phyloP scores from a whole-genome alignment of 2,888 invertebrate species.

The Lepidonotus clava region DNA sequence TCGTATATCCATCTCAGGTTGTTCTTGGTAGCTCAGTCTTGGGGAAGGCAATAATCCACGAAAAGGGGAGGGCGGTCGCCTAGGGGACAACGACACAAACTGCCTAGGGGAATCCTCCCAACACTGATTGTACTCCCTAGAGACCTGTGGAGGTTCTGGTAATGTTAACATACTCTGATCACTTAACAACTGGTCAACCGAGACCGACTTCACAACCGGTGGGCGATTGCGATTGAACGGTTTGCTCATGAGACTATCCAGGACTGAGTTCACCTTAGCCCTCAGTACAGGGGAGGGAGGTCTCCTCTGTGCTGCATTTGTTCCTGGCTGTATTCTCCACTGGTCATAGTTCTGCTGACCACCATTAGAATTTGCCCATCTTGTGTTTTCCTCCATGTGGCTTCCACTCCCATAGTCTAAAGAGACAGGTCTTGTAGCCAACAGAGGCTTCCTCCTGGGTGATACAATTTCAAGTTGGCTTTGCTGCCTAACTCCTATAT shows the following conservation, averaged over 20 bases:
- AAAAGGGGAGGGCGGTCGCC: not conserved
- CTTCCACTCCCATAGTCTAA: not conserved
- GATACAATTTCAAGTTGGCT: not conserved
- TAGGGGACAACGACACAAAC: too few relatives aligned
- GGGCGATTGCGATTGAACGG: not conserved
- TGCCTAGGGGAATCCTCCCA: too few relatives aligned
- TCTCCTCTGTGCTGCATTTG: not conserved
- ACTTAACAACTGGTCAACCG: not conserved
- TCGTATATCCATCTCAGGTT: not conserved
- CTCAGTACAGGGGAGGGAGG: conserved; percentile 26
- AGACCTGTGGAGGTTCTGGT: too few relatives aligned
- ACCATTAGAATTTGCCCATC: not conserved
- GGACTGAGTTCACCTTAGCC: conserved; percentile 34
- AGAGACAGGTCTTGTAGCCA: not conserved
- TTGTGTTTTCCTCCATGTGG: not conserved
- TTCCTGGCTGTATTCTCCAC: not conserved
- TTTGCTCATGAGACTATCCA: not conserved
- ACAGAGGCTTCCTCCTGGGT: not conserved
- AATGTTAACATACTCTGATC: not conserved
- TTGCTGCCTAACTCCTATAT: too few relatives aligned
- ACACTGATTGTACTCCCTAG: too few relatives aligned
- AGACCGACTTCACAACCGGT: not conserved
- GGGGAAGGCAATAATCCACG: not conserved
- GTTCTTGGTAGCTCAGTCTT: not conserved
- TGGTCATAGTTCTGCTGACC: not conserved